These are phyloP conservation scores for Pollimyrus isidori DNA, from an alignment of 2,113 vertebrate species.

Conservation along the genomic window DNA sequence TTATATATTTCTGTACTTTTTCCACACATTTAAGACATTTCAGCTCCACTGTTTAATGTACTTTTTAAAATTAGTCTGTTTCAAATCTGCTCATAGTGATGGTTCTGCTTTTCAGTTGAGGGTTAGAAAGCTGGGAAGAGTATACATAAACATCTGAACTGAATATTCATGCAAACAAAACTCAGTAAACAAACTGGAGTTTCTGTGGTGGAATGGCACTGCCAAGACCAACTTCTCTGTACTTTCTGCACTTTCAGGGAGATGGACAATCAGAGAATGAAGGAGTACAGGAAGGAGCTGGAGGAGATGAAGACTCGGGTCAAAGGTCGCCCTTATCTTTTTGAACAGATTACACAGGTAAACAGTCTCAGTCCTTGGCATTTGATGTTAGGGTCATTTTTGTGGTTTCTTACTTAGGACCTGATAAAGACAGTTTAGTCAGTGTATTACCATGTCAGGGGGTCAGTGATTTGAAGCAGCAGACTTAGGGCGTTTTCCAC, in stretches of 20 bases:
- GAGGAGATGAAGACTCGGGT: constrained; percentile 78
- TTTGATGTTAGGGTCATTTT: not conserved
- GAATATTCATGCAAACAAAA: not conserved
- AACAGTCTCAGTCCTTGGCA: not conserved
- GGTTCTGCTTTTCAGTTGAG: not conserved
- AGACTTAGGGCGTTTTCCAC: not conserved
- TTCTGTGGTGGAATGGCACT: not conserved
- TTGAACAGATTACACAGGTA: constrained; percentile 77
- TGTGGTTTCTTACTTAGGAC: not conserved
- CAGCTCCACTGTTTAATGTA: not conserved
- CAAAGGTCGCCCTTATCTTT: constrained; percentile 76
- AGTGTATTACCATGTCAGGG: not conserved
- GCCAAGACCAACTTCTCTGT: constrained; percentile 29
- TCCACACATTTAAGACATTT: not conserved
- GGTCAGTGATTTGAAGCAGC: not conserved
- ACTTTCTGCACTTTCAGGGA: constrained; percentile 60
- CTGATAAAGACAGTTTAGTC: not conserved
- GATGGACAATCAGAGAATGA: constrained; percentile 69
- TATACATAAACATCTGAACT: not conserved
- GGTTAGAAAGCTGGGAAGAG: not conserved
- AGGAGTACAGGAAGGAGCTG: constrained; percentile 79
- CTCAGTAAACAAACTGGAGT: not conserved
- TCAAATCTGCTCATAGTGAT: not conserved
- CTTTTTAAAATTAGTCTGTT: not conserved
- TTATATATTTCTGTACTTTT: not conserved